phyloP scores from a whole-genome alignment of 2,113 vertebrate species.

The Pelecanoides urinatrix region DNA sequence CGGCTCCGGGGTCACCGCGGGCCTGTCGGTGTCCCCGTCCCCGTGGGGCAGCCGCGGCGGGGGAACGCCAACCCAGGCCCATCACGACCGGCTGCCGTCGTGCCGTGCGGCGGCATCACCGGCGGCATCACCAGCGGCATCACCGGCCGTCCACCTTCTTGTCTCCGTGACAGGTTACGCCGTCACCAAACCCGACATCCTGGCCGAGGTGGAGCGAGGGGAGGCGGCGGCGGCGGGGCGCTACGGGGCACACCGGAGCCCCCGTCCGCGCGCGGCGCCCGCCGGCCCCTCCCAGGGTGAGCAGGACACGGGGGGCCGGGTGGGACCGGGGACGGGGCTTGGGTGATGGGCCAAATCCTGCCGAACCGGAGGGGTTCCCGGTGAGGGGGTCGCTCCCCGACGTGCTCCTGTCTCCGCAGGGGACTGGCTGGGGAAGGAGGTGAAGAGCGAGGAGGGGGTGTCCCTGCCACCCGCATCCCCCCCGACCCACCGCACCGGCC shows the following conservation, averaged over 20 bases:
- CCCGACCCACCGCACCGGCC: accelerated
- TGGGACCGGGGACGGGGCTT: not conserved
- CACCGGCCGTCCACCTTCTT: not conserved
- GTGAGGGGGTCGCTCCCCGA: not conserved
- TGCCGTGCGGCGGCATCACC: not conserved
- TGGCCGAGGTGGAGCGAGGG: conserved; percentile 40
- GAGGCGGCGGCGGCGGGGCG: not conserved
- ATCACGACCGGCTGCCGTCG: too few relatives aligned
- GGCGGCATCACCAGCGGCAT: not conserved
- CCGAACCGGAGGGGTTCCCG: not conserved
- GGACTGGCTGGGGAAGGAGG: not conserved
- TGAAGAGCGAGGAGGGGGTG: not conserved
- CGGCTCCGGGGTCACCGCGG: not conserved
- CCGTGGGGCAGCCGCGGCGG: not conserved
- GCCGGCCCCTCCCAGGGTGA: not conserved
- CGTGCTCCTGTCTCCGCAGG: not conserved
- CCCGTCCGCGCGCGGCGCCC: accelerated
- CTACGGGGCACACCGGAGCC: not conserved
- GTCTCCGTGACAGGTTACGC: not conserved
- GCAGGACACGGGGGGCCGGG: not conserved
- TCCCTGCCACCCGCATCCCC: not conserved
- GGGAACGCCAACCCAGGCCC: too few relatives aligned
- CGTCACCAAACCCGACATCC: conserved; percentile 37
- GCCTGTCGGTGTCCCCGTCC: not conserved
- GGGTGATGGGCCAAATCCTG: accelerated